These are phyloP conservation scores for Heliconius cydno DNA, from an alignment of 2,888 invertebrate species.

Conservation along the genomic window DNA sequence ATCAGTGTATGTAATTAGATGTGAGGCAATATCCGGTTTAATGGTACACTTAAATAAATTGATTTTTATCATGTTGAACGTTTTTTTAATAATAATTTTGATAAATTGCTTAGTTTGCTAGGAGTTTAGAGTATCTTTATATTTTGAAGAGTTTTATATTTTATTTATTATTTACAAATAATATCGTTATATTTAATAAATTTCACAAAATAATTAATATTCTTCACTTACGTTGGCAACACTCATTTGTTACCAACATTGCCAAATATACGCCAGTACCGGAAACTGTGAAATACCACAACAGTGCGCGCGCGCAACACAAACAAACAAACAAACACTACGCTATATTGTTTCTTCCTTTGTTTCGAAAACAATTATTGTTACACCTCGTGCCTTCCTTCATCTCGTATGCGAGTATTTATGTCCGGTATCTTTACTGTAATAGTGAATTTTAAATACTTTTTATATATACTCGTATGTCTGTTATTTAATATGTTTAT, in stretches of 20 bases:
- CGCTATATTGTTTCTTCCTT: constrained; percentile 55
- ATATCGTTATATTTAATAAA: not conserved
- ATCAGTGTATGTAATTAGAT: constrained; percentile 46
- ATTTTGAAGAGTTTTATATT: not conserved
- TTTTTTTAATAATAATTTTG: not conserved
- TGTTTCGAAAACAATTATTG: constrained; percentile 48
- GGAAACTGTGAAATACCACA: constrained; percentile 59
- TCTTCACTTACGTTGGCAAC: not conserved
- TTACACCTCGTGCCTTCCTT: constrained; percentile 41
- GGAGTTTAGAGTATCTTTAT: not conserved
- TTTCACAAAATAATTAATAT: not conserved
- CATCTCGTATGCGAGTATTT: constrained; percentile 36
- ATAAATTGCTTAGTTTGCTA: not conserved
- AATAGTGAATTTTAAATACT: not conserved
- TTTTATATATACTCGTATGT: not conserved
- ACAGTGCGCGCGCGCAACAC: constrained; percentile 56
- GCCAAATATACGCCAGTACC: constrained; percentile 44
- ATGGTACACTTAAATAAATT: constrained; percentile 32
- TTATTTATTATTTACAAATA: not conserved
- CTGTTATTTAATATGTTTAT: not conserved
- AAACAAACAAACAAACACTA: constrained; percentile 56
- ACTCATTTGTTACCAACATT: constrained; percentile 23
- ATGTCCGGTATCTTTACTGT: constrained; percentile 31
- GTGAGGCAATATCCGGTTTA: constrained; percentile 49
- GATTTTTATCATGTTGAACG: constrained; percentile 6